Evolutionary conservation across 1,140 invertebrate genomes (phyloP).

Genomic region (Aphelinus atriplicis): DNA sequence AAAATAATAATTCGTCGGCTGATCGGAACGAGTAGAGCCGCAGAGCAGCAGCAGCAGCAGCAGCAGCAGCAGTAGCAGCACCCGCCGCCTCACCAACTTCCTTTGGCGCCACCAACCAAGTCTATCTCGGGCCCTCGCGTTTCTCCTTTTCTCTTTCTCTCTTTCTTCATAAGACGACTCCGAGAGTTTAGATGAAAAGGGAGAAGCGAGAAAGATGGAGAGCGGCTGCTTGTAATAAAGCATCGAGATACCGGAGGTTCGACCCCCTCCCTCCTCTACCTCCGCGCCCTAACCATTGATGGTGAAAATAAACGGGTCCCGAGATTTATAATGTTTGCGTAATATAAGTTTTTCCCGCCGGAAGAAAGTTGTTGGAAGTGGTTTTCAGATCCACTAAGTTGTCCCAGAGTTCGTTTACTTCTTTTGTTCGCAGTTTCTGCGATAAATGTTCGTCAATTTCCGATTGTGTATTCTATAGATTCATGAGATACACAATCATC

Average conservation of each 20-base stretch:
- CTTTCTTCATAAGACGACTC: not conserved
- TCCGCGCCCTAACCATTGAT: not conserved
- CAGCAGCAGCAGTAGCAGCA: too few relatives aligned
- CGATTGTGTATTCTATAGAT: too few relatives aligned
- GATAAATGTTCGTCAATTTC: too few relatives aligned
- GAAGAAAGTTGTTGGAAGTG: too few relatives aligned
- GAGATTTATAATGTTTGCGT: not conserved
- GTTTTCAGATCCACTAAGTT: too few relatives aligned
- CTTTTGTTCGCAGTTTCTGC: too few relatives aligned
- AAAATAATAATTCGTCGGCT: constrained; percentile 20
- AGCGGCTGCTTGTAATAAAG: not conserved
- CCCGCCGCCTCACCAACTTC: too few relatives aligned
- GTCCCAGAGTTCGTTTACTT: too few relatives aligned
- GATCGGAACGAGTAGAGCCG: not conserved
- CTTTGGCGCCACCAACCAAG: not conserved
- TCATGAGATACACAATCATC: too few relatives aligned
- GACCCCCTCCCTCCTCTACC: too few relatives aligned
- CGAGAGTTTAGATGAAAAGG: not conserved
- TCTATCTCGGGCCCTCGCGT: not conserved
- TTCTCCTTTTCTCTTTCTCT: not conserved
- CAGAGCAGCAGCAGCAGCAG: too few relatives aligned
- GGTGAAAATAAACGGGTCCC: not conserved
- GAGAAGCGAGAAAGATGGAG: not conserved
- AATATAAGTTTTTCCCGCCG: not conserved
- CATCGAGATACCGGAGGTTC: not conserved